Base-by-base conservation (phyloP, 2,888 invertebrate species). In the Balanococcus diminutus region DNA sequence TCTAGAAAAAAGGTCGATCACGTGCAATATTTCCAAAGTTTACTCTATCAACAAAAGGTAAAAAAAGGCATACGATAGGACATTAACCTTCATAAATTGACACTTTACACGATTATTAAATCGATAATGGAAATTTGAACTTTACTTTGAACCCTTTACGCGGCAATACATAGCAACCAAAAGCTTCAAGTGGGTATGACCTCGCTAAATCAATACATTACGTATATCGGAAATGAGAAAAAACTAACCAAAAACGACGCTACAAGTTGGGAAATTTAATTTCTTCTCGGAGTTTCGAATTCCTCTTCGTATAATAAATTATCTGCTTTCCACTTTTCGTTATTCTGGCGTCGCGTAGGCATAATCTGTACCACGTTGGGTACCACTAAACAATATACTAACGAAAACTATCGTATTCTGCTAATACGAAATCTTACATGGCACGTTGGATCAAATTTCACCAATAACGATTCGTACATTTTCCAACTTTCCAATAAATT, bases 81-180 rank as follows among this genome's bases (percentile, higher is more conserved):
- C 61, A 67, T 67, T 67, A 67, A 67, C 61, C 61, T 67, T 67
- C 61, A 67, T 67, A 67, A 75, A 75, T 75, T 75, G 75, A 32
- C 75, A 75, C 31, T 67, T 61, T 75, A 75, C 32, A 19, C 32
- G 75, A 75, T 75, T 75, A 75, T 75, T 32, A 32, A 75, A 75
- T 75, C 75, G n/a, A 75, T 75, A 75, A 75, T 75, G 75, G 75
- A 75, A 75, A 75, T 75, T 75, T 75, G 75, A 75, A 75, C 75
- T 75, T 75, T 75, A 75, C 75, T 75, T 75, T 75, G 75, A 75
- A 75, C 75, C 75, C 75, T 75, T 75, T 32, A n/a, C 61, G 32
- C n/a, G 32, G 51, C 32, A 75, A 32, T 51, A 51, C 75, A 75
- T 75, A 75, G 75, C 75, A 75, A 75, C 75, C 75, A 32, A 75